Percentiles rank a stretch among this genome's conserved stretches.
These are phyloP conservation scores for Microchirus variegatus DNA, from an alignment of 2,797 vertebrate genomes.

Conservation along the genomic window DNA sequence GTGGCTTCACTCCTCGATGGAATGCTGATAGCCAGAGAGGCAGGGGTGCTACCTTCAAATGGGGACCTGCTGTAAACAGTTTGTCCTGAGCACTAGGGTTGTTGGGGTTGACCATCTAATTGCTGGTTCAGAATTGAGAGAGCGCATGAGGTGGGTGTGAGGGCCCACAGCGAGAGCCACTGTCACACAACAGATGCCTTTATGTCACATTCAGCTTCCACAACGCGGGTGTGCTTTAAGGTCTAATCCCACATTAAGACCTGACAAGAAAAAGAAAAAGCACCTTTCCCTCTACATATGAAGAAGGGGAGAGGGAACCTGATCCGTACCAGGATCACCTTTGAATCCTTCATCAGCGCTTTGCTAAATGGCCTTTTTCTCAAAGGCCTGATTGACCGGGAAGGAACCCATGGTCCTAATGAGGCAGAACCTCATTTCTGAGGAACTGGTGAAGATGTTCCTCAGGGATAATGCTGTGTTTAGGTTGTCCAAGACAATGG, in stretches of 20 bases:
- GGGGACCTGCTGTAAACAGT: slow-evolving; percentile 78
- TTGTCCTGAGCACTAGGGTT: slow-evolving; percentile 69
- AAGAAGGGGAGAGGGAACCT: slow-evolving; percentile 48
- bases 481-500: no score
- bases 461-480: no score
- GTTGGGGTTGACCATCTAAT: slow-evolving; percentile 73
- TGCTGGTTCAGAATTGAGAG: slow-evolving; percentile 53
- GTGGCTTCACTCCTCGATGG: slow-evolving; percentile 76
- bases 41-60: slow-evolving; percentile 67
- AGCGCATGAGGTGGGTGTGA: slow-evolving; percentile 63
- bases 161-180: slow-evolving; percentile 50
- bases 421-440: no score
- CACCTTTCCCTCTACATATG: slow-evolving; percentile 39
- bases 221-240: slow-evolving; percentile 78
- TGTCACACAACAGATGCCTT: slow-evolving; percentile 76
- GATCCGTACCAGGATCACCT: slow-evolving; percentile 61
- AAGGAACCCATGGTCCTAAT: no score
- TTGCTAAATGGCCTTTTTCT: slow-evolving; percentile 33
- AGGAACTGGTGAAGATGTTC: no score
- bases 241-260: slow-evolving; percentile 80
- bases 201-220: slow-evolving; percentile 79
- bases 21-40: slow-evolving; percentile 71
- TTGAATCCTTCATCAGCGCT: slow-evolving; percentile 41
- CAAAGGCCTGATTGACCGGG: slow-evolving; percentile 41
- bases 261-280: slow-evolving; percentile 64